Evolutionary conservation across 37 sponge, comb jelly and placozoan genomes (phyloP).

Genomic region (Petrosia ficiformis): DNA sequence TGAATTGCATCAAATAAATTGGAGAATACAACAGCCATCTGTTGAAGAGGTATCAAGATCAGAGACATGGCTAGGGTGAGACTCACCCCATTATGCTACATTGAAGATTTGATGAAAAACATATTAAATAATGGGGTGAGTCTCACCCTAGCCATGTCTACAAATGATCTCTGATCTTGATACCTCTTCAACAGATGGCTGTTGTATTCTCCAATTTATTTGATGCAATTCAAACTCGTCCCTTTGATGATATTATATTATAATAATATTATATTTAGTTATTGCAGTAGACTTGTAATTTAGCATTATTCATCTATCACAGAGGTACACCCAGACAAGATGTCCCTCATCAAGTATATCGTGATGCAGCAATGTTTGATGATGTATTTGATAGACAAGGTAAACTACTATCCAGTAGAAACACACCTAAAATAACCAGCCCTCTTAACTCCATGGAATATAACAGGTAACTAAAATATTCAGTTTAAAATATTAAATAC

Average conservation of each 20-base stretch:
- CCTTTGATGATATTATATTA: background rate
- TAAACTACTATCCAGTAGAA: constrained; percentile 21
- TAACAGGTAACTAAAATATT: constrained; percentile 75
- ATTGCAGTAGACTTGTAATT: background rate
- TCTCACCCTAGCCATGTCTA: too few species aligned
- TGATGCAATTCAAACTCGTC: background rate
- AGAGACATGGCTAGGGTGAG: too few species aligned
- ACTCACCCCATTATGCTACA: too few species aligned
- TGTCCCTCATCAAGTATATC: constrained; percentile 65
- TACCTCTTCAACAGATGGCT: too few species aligned
- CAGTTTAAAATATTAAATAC: too few species aligned
- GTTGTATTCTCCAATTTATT: background rate
- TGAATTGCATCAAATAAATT: too few species aligned
- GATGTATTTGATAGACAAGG: constrained; percentile 90
- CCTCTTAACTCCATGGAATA: constrained; percentile 62
- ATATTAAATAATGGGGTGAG: too few species aligned
- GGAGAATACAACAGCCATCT: too few species aligned
- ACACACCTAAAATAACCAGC: constrained; percentile 58
- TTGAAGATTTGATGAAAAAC: too few species aligned
- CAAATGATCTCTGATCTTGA: too few species aligned
- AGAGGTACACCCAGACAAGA: constrained; percentile 91
- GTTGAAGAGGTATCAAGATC: too few species aligned
- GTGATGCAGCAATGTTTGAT: constrained; percentile 84
- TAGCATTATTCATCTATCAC: background rate
- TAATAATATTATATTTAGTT: background rate